Percentiles rank a stretch among this genome's conserved stretches.
These are phyloP conservation scores for Andrena dorsata DNA, from an alignment of 2,888 invertebrate genomes.

Conservation along the genomic window DNA sequence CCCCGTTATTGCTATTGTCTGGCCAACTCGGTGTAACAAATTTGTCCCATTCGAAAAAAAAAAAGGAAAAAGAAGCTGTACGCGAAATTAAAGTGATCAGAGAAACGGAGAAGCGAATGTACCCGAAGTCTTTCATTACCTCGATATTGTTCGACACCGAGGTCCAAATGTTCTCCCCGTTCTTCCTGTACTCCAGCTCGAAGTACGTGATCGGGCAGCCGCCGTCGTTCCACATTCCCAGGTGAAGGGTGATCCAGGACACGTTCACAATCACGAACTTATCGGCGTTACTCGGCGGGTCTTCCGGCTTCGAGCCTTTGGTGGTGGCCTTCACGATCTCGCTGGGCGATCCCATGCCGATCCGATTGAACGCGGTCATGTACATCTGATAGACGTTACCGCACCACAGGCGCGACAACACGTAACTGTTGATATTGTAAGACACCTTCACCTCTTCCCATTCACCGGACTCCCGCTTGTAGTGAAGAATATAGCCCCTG, in stretches of 20 bases:
- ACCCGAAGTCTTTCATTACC: slow-evolving; percentile 65
- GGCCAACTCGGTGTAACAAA: not conserved
- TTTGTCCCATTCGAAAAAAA: not conserved
- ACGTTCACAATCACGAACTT: slow-evolving; percentile 90
- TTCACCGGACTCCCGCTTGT: slow-evolving; percentile 95
- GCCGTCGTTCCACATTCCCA: slow-evolving; percentile 95
- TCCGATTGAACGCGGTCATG: slow-evolving; percentile 95
- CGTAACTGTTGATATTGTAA: slow-evolving; percentile 92
- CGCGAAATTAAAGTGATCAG: not conserved
- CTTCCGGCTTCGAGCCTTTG: slow-evolving; percentile 83
- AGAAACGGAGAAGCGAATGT: not conserved
- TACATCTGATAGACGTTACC: slow-evolving; percentile 95
- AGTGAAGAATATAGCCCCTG: slow-evolving; percentile 94
- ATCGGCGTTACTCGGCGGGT: slow-evolving; percentile 81
- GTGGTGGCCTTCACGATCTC: slow-evolving; percentile 92
- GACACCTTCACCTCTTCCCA: slow-evolving; percentile 96
- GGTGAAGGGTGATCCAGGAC: slow-evolving; percentile 94
- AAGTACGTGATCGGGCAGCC: slow-evolving; percentile 95
- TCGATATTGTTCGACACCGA: slow-evolving; percentile 93
- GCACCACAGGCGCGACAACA: slow-evolving; percentile 93
- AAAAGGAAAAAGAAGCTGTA: no score
- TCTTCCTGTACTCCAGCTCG: slow-evolving; percentile 90
- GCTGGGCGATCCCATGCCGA: slow-evolving; percentile 95
- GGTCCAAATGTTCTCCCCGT: slow-evolving; percentile 90
- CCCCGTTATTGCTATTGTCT: not conserved